phyloP scores from a whole-genome alignment of 2,888 invertebrate species.

The Tipula unca region DNA sequence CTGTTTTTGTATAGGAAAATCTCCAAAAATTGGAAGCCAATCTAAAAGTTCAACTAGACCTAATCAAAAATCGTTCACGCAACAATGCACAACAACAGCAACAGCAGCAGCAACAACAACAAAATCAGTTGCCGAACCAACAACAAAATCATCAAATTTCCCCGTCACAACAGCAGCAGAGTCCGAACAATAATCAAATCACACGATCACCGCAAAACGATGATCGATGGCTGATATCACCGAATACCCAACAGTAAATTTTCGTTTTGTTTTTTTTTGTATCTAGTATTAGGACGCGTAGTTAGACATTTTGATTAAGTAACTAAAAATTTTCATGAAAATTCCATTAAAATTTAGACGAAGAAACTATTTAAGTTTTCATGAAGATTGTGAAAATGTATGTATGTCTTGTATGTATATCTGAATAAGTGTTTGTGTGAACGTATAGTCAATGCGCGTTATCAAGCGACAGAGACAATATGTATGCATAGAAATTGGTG shows the following conservation, averaged over 20 bases:
- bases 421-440: background rate
- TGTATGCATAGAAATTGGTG: background rate
- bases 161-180: background rate
- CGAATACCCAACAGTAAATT: background rate
- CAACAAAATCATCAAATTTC: background rate
- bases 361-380: background rate
- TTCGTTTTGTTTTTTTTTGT: background rate
- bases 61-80: slow-evolving; percentile 19
- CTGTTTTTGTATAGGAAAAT: background rate
- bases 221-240: slow-evolving; percentile 21
- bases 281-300: background rate
- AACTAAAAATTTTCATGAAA: background rate
- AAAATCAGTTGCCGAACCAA: background rate
- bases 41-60: slow-evolving; percentile 23
- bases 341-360: background rate
- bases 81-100: background rate
- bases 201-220: background rate
- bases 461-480: background rate
- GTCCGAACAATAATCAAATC: background rate
- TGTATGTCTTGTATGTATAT: background rate
- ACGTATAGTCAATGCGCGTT: background rate
- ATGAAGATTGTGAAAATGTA: background rate
- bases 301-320: background rate
- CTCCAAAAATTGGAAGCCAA: slow-evolving; percentile 23
- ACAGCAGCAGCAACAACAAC: background rate